Percentiles rank a stretch among this genome's conserved stretches.
Conservation (phyloP, 2,888 invertebrate genomes). For the Desoria tigrina region DNA sequence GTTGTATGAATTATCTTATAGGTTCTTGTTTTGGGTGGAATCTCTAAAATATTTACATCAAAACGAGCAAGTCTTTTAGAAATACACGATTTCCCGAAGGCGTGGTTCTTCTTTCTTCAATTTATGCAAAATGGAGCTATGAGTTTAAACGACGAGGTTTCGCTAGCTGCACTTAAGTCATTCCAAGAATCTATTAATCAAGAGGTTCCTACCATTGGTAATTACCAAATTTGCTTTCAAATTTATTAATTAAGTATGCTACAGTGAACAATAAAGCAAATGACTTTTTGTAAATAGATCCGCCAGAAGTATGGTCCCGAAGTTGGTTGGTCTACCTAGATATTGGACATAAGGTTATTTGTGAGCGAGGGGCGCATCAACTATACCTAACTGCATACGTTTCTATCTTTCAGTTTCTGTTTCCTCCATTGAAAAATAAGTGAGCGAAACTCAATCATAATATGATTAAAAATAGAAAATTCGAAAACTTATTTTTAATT, state of each 20-base stretch:
- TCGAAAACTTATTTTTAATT: too few relatives aligned
- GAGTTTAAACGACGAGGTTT: slow-evolving; percentile 90
- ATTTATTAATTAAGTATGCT: too few relatives aligned
- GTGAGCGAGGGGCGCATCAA: slow-evolving; percentile 66
- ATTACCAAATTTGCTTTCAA: neutral
- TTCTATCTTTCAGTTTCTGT: slow-evolving; percentile 93
- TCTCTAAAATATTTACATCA: slow-evolving; percentile 89
- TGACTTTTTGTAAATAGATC: slow-evolving; percentile 28
- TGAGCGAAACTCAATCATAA: too few relatives aligned
- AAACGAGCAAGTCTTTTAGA: slow-evolving; percentile 80
- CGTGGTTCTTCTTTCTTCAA: slow-evolving; percentile 89
- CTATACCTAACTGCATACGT: slow-evolving; percentile 91
- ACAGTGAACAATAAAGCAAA: too few relatives aligned
- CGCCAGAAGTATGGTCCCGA: slow-evolving; percentile 47
- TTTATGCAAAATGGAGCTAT: slow-evolving; percentile 91
- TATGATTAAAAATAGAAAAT: too few relatives aligned
- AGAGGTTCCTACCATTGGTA: slow-evolving; percentile 36
- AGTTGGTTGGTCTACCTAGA: slow-evolving; percentile 52
- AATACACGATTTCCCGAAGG: slow-evolving; percentile 86
- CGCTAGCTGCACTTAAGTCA: slow-evolving; percentile 91
- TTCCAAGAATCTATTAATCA: slow-evolving; percentile 84
- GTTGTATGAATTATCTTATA: too few relatives aligned
- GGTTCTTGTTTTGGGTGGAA: slow-evolving; percentile 85
- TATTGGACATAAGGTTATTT: slow-evolving; percentile 51
- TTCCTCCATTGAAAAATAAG: slow-evolving; percentile 80